Evolutionary conservation across 37 sponge, comb jelly and placozoan species (phyloP).

Genomic region (Agelas oroides): DNA sequence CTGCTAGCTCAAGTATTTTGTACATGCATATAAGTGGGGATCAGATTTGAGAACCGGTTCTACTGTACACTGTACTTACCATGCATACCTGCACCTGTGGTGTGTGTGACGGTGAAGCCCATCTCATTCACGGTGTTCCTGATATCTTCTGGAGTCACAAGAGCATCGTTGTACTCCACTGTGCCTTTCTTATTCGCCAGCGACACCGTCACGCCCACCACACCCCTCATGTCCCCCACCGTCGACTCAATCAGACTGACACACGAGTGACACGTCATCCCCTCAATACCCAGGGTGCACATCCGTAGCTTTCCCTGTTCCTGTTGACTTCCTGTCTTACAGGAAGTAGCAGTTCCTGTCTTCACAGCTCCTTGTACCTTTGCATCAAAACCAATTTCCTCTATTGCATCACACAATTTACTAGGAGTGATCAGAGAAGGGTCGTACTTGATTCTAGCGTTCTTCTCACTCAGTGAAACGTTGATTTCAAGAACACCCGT

Average conservation of each 20-base stretch:
- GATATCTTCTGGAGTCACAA: constrained; percentile 11
- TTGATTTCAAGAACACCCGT: constrained; percentile 53
- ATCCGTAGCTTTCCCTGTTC: neutral
- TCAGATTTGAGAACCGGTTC: too few species aligned
- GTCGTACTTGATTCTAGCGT: constrained; percentile 70
- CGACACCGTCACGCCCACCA: constrained; percentile 61
- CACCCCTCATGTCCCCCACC: constrained; percentile 49
- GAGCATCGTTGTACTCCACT: constrained; percentile 52
- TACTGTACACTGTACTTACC: neutral
- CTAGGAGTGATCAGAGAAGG: constrained; percentile 30
- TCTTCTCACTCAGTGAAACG: constrained; percentile 78
- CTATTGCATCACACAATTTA: constrained; percentile 67
- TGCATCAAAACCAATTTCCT: constrained; percentile 89
- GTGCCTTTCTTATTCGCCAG: constrained; percentile 55
- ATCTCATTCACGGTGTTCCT: constrained; percentile 26
- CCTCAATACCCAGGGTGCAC: constrained; percentile 70
- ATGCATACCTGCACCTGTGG: neutral
- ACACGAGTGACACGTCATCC: constrained; percentile 96
- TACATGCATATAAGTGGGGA: too few species aligned
- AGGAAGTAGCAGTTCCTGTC: too few species aligned
- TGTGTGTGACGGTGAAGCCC: constrained; percentile 48
- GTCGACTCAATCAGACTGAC: constrained; percentile 85
- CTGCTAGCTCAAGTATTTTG: too few species aligned
- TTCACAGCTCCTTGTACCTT: neutral
- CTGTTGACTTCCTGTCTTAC: too few species aligned